Evolutionary conservation across 2,888 invertebrate species (phyloP).

Genomic region (Drosophila anomalata): DNA sequence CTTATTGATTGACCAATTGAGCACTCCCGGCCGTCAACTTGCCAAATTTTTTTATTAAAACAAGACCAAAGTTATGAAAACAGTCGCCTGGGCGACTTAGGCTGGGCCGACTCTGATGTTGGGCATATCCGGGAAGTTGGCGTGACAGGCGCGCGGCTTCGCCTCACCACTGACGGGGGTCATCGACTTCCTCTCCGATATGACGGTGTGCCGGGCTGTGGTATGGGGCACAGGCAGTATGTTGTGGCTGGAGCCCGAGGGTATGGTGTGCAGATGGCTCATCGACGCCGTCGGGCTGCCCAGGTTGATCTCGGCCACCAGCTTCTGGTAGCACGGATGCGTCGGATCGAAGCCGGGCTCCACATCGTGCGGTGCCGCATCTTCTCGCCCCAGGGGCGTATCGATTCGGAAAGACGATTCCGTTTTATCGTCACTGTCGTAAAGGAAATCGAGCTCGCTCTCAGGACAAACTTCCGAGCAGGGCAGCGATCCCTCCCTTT

Average conservation of each 20-base stretch:
- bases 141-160: not conserved
- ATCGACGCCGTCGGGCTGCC: not conserved
- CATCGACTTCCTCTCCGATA: too few relatives aligned
- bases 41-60: not conserved
- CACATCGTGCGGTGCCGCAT: conserved; percentile 23
- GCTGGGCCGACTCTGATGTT: not conserved
- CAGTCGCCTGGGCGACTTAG: not conserved
- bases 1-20: too few relatives aligned
- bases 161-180: not conserved
- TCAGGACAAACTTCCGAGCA: not conserved
- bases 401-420: not conserved
- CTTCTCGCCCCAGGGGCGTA: not conserved
- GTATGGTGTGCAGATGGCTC: not conserved
- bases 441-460: not conserved
- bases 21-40: too few relatives aligned
- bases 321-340: conserved; percentile 61
- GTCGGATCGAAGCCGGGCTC: conserved; percentile 49
- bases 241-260: not conserved
- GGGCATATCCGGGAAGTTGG: not conserved
- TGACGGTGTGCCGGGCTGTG: not conserved
- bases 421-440: not conserved
- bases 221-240: not conserved
- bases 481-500: not conserved
- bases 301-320: conserved; percentile 37
- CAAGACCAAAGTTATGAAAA: not conserved